A percentile compares a stretch with the other conserved stretches of the same genome.
phyloP scores from a whole-genome alignment of 1,140 invertebrate species.

The Aricia agestis region DNA sequence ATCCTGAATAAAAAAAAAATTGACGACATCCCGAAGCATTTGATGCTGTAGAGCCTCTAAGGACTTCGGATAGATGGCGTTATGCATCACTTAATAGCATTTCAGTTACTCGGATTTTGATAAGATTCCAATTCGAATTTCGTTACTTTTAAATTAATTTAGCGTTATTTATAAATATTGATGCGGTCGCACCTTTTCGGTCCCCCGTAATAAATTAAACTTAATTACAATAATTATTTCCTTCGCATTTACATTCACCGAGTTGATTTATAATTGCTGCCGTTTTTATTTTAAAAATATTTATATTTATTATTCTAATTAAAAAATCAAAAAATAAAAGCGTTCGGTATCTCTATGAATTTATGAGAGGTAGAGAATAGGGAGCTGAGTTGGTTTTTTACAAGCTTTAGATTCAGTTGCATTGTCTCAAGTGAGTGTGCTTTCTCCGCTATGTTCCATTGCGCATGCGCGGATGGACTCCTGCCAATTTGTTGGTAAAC shows the following conservation, averaged over 20 bases:
- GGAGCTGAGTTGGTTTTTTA: background rate
- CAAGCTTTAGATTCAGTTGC: constrained; percentile 33
- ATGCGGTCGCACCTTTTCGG: background rate
- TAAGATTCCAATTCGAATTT: background rate
- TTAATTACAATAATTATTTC: constrained; percentile 10
- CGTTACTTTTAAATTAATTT: constrained; percentile 2
- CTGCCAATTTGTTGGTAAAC: constrained; percentile 62
- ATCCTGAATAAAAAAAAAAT: constrained; percentile 16
- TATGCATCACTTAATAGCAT: constrained; percentile 56
- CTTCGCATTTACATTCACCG: background rate
- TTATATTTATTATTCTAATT: background rate
- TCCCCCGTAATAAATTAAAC: constrained; percentile 7
- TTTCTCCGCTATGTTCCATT: constrained; percentile 47
- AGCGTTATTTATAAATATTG: background rate
- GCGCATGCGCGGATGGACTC: constrained; percentile 45
- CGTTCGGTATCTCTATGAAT: background rate
- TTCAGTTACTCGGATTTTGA: background rate
- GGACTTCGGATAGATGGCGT: constrained; percentile 72
- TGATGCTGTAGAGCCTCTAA: constrained; percentile 64
- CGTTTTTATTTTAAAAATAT: background rate
- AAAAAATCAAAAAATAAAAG: background rate
- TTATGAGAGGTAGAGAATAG: background rate
- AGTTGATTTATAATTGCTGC: background rate
- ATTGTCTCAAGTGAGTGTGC: constrained; percentile 44
- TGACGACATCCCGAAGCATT: constrained; percentile 62